These are phyloP conservation scores for Microcebus griseorufus DNA, from an alignment of 2,113 vertebrate species.

Conservation along the genomic window DNA sequence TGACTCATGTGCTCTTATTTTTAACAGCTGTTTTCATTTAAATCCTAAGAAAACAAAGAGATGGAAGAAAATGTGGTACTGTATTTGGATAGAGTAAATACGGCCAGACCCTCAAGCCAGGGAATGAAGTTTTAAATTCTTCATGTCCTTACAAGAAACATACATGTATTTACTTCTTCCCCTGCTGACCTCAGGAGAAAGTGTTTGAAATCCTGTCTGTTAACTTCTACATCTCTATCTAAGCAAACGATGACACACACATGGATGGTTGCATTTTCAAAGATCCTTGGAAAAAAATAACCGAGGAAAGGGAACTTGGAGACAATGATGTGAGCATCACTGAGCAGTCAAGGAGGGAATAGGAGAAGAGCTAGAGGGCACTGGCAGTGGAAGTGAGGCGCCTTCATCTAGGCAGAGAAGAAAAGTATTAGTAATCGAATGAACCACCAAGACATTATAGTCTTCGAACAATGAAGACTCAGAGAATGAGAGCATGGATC, in stretches of 20 bases:
- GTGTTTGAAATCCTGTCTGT: background rate
- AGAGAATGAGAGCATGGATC: background rate
- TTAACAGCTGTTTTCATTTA: slow-evolving; percentile 83
- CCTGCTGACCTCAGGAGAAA: background rate
- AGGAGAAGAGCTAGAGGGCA: background rate
- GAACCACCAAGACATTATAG: background rate
- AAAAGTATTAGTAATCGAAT: background rate
- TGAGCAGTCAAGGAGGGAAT: background rate
- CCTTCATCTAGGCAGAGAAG: background rate
- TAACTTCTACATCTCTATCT: background rate
- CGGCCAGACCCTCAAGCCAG: slow-evolving; percentile 40
- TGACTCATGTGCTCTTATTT: slow-evolving; percentile 83
- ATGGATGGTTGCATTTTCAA: background rate
- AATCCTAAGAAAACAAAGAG: slow-evolving; percentile 71
- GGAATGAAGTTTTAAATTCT: slow-evolving; percentile 33
- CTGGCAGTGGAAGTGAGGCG: background rate
- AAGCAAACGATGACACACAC: background rate
- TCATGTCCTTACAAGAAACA: background rate
- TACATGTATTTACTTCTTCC: slow-evolving; percentile 26
- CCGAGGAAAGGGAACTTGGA: background rate
- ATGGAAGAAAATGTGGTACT: slow-evolving; percentile 65
- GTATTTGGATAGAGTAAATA: slow-evolving; percentile 45
- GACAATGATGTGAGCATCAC: background rate
- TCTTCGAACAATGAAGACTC: background rate
- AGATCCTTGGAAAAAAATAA: background rate